These are phyloP conservation scores for Pteropus alecto DNA, from an alignment of 2,113 vertebrate species.

Conservation along the genomic window DNA sequence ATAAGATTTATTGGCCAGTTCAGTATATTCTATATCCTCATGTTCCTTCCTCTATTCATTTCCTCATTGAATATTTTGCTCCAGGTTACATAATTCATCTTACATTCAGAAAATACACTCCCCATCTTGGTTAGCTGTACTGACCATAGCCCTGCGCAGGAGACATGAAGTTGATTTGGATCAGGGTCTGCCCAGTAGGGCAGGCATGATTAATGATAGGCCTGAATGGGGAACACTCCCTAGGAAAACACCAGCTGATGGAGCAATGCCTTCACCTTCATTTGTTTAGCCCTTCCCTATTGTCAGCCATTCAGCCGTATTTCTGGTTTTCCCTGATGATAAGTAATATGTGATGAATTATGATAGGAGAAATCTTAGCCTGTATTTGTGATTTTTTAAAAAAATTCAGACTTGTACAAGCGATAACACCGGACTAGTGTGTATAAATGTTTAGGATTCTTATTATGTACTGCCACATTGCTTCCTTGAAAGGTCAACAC, in stretches of 20 bases:
- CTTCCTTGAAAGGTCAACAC: background rate
- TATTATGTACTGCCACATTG: background rate
- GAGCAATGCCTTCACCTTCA: background rate
- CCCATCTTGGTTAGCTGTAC: background rate
- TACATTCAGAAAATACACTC: background rate
- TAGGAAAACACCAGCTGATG: background rate
- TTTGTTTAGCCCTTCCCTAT: background rate
- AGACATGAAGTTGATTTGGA: accelerated
- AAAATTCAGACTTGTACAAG: background rate
- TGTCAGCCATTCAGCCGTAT: background rate
- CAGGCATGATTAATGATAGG: background rate
- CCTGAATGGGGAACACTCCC: background rate
- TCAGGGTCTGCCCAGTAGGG: background rate
- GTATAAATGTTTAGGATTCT: background rate
- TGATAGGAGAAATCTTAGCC: background rate
- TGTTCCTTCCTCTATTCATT: background rate
- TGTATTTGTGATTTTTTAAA: background rate
- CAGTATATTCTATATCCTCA: background rate
- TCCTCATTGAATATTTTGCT: background rate
- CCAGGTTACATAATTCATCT: background rate
- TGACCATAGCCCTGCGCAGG: background rate
- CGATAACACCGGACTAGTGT: background rate
- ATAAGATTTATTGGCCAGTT: background rate
- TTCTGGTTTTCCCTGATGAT: background rate
- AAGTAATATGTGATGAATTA: background rate